Evolutionary conservation across 2,888 invertebrate species (phyloP).

Genomic region (Sinhomidia bicolor): DNA sequence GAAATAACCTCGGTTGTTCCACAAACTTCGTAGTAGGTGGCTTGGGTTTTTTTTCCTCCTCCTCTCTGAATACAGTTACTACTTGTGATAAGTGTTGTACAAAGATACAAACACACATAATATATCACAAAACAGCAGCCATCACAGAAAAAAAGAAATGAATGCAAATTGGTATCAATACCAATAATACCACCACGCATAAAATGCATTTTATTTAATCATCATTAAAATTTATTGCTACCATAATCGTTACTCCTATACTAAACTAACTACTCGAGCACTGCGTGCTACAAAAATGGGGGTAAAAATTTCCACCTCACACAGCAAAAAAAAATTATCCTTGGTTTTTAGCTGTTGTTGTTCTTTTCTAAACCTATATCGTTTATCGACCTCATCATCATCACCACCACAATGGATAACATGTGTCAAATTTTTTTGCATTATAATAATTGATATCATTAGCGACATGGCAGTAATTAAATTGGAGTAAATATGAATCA

Average conservation of each 20-base stretch:
- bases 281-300: not conserved
- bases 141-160: too few relatives aligned
- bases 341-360: not conserved
- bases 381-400: constrained; percentile 15
- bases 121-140: too few relatives aligned
- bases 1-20: too few relatives aligned
- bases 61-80: too few relatives aligned
- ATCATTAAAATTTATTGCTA: too few relatives aligned
- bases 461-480: not conserved
- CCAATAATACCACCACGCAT: not conserved
- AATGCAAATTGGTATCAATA: too few relatives aligned
- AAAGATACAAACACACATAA: too few relatives aligned
- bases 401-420: not conserved
- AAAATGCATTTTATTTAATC: too few relatives aligned
- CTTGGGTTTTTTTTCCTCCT: too few relatives aligned
- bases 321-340: not conserved
- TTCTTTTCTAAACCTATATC: not conserved
- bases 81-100: too few relatives aligned
- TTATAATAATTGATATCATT: not conserved
- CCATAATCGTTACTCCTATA: not conserved
- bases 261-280: not conserved
- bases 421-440: not conserved
- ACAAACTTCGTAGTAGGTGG: too few relatives aligned
- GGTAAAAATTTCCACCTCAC: not conserved
- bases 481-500: constrained; percentile 5